Conservation (phyloP, 2,113 vertebrate genomes). For the Paralichthys olivaceus region DNA sequence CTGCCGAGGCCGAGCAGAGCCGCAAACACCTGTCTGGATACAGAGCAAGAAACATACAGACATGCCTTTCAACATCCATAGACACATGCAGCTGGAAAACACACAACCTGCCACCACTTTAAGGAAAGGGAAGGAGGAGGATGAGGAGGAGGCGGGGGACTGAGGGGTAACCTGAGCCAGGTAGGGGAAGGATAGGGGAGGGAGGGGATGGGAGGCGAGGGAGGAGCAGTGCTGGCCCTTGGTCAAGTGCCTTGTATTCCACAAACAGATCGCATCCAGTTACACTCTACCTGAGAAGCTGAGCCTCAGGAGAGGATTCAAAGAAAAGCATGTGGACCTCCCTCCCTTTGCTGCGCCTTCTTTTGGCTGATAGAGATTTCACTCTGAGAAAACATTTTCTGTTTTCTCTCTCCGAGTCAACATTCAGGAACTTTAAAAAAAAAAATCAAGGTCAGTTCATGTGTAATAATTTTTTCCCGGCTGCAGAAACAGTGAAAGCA, state of each 20-base stretch:
- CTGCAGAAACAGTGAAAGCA: conserved; percentile 41
- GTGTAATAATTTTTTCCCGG: conserved; percentile 13
- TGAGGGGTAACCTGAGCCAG: conserved; percentile 72
- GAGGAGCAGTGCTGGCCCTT: conserved; percentile 90
- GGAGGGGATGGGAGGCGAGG: conserved; percentile 81
- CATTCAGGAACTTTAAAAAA: conserved; percentile 15
- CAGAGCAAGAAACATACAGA: conserved; percentile 49
- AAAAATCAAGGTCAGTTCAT: conserved; percentile 32
- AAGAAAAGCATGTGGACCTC: conserved; percentile 75
- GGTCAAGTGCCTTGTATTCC: conserved; percentile 94
- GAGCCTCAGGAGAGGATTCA: conserved; percentile 80
- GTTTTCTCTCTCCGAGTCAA: background rate
- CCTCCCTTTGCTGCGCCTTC: conserved; percentile 71
- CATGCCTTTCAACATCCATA: conserved; percentile 52
- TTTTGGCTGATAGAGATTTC: conserved; percentile 42
- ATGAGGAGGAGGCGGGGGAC: background rate
- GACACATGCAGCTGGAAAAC: conserved; percentile 46
- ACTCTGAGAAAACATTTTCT: conserved; percentile 33
- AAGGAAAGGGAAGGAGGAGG: conserved; percentile 39
- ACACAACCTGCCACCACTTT: conserved; percentile 54
- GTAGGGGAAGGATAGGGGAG: conserved; percentile 61
- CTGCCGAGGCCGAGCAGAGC: conserved; percentile 51
- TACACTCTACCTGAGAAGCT: conserved; percentile 86
- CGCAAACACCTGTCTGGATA: conserved; percentile 65
- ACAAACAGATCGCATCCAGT: conserved; percentile 87